Evolutionary conservation across 1,140 invertebrate genomes (phyloP), one percentile per base, ranked within the genome.

Genomic region (Myzus persicae): DNA sequence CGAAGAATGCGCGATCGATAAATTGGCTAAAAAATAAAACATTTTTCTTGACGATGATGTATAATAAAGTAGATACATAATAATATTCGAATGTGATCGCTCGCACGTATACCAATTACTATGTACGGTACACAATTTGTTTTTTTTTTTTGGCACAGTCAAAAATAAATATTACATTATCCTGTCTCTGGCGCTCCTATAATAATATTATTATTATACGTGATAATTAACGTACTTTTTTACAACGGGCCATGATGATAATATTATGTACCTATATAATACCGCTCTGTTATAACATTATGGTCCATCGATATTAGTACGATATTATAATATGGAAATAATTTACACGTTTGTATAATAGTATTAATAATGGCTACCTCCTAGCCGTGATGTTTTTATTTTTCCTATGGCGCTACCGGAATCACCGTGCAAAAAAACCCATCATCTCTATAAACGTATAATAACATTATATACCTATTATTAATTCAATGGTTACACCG

Each of bases 281-380:
- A 14, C 2, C 48, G 20, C 48, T 22, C 48, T 51, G 48, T 51
- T 51, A 51, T 51, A 51, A 51, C 48, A 51, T 51, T 22, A 67
- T 67, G 59, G 11, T 11, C 31, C n/a, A 67, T 67, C 59, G 4
- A 67, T 67, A 76, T n/a, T 76, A 76, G n/a, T n/a, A 76, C n/a
- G 59, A 76, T 76, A 76, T 76, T n/a, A 51, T 48, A n/a, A 31
- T 76, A n/a, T 76, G 59, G n/a, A 76, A 76, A 76, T 76, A 76
- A 76, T 76, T n/a, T 76, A 76, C 31, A 76, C 59, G 14, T 76
- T n/a, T n/a, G 59, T n/a, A 76, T n/a, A 76, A 76, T 76, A n/a
- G 59, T 67, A 59, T 59, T 59, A 9, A 59, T 59, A 67, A 67
- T 14, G 59, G n/a, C 14, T 67, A 67, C 59, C 9, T n/a, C 14